Base-by-base conservation (phyloP, 2,113 vertebrate genomes). In the Sardina pilchardus region DNA sequence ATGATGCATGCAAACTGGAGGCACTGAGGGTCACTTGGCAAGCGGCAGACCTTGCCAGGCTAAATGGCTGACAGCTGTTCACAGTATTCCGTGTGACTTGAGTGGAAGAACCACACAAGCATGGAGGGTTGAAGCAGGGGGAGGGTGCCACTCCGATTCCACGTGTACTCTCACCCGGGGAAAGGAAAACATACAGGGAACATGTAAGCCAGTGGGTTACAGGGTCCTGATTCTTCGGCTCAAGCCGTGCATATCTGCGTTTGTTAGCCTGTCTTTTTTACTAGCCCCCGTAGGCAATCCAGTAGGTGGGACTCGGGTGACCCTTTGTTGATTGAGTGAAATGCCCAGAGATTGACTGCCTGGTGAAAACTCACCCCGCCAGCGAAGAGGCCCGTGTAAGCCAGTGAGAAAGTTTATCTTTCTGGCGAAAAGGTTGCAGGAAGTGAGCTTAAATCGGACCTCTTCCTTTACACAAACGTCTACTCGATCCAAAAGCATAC, bases 321-420 rank as follows among this genome's bases (percentile, higher is more conserved):
- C 71, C 71, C 71, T 17, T 12, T 78, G 71, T 78, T 17, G 81
- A 83, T 39, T 48, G 7, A 53, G 50, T 67, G 2, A 39, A 80
- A 14, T 19, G 43, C 42, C 1, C 14, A 47, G 67, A 42, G 59
- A 43, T 16, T 24, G 0, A n/a, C 12, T 50, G 30, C 71, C 71
- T 30, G 19, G 34, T 78, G 71, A 78, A 78, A 78, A 78, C 71
- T 78, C 71, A 78, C 71, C 34, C 71, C 34, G 16, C 30, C 71
- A 78, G 10, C 30, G 14, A 43, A 50, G 21, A 75, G 82, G 50
- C 8, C 21, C 21, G 71, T 47, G 43, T 34, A 53, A 78, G 39
- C 75, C 19, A 45, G 80, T 87, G 86, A 88, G 87, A 88, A 90
- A 85, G 82, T 86, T 34, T 47, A 83, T 82, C 17, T 47, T 75